phyloP scores from a whole-genome alignment of 2,797 vertebrate species.

The Rhinoraja longicauda region DNA sequence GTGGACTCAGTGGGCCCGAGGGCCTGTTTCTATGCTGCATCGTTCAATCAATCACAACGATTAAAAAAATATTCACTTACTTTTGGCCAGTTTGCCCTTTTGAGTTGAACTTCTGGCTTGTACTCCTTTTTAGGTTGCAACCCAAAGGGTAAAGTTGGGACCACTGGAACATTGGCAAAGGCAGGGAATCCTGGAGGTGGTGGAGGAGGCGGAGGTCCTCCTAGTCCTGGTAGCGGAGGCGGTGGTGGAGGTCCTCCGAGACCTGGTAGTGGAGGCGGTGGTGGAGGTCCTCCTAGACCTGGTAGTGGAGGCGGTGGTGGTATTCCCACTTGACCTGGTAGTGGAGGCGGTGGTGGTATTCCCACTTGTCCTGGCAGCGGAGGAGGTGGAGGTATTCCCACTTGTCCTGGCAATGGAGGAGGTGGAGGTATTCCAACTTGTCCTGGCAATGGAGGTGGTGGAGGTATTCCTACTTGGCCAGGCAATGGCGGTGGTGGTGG shows the following conservation, averaged over 20 bases:
- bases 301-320: constrained; percentile 47
- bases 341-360: constrained; percentile 44
- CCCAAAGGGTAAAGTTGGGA: constrained; percentile 61
- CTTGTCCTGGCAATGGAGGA: constrained; percentile 50
- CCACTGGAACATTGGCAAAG: constrained; percentile 38
- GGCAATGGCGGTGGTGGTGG: constrained; percentile 45
- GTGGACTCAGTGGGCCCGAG: no score
- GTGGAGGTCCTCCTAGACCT: constrained; percentile 46
- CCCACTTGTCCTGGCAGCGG: neutral
- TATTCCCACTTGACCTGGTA: constrained; percentile 40
- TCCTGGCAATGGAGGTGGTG: constrained; percentile 45
- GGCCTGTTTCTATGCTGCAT: no score
- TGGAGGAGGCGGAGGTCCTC: constrained; percentile 47
- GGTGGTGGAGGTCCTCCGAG: constrained; percentile 49
- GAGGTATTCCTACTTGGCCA: constrained; percentile 46
- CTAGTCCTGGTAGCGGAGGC: constrained; percentile 53
- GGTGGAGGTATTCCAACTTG: constrained; percentile 39
- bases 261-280: constrained; percentile 55
- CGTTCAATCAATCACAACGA: no score
- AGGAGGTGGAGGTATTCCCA: constrained; percentile 29
- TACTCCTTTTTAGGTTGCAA: constrained; percentile 71
- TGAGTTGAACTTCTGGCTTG: constrained; percentile 71
- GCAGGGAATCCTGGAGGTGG: constrained; percentile 39
- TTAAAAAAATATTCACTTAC: constrained; percentile 52
- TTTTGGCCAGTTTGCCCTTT: constrained; percentile 78